Conservation (phyloP, 2,888 invertebrate species). For the Platerodrilus igneus region DNA sequence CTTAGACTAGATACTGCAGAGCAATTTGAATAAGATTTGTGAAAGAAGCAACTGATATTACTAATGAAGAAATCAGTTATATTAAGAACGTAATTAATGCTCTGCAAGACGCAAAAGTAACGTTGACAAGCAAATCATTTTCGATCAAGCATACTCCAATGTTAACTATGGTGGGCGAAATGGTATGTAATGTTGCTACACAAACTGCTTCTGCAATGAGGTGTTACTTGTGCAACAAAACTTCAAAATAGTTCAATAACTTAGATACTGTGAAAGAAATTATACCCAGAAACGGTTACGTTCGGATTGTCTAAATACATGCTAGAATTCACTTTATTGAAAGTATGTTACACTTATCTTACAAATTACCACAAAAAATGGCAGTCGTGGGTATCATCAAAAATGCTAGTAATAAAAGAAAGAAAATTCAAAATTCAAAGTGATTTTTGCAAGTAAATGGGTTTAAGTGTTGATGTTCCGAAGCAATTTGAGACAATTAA, state of each 20-base stretch:
- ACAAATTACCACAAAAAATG: conserved; percentile 30
- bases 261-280: conserved; percentile 15
- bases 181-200: conserved; percentile 33
- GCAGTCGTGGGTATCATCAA: conserved; percentile 4
- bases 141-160: no score
- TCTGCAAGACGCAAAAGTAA: no score
- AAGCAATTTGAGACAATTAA: conserved; percentile 28
- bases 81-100: conserved; percentile 11
- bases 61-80: conserved; percentile 29
- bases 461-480: conserved; percentile 26
- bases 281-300: no score
- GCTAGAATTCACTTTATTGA: conserved; percentile 35
- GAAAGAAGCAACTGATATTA: conserved; percentile 30
- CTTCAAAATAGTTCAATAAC: conserved; percentile 27
- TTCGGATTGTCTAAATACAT: no score
- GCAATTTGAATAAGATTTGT: conserved; percentile 34
- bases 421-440: conserved; percentile 27
- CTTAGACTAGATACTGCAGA: conserved; percentile 33
- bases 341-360: conserved; percentile 34
- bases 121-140: no score
- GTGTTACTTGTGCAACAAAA: conserved; percentile 33
- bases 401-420: conserved; percentile 14
- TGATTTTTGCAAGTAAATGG: conserved; percentile 23
- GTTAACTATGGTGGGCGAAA: conserved; percentile 35
- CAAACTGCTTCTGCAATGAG: conserved; percentile 28